Base-by-base conservation (phyloP, 2,797 vertebrate species). In the Brachyalestes nurse region DNA sequence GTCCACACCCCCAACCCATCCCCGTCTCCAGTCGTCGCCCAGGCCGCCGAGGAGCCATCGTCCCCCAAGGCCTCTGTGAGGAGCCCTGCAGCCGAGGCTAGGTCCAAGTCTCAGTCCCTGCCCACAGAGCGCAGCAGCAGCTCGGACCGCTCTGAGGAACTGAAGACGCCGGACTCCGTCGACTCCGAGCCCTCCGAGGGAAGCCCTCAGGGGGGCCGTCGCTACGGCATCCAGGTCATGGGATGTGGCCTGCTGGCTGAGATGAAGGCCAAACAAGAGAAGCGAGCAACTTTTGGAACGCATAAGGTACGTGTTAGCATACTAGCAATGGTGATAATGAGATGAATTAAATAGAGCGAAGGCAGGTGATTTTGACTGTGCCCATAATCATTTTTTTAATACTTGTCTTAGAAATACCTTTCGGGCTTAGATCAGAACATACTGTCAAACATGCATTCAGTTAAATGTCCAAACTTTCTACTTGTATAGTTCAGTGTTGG, bases 211-310 rank as follows among this genome's bases (percentile, higher is more conserved):
- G 94, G 94, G 0, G 94, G 96, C 16, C 92, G 96, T 69, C 88
- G 97, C 57, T 97, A 97, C 5, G 96, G 97, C 0, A 88, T 98
- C 74, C 97, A 97, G 88, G 94, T 98, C 90, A 98, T 99, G 95
- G 98, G 97, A 84, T 95, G 96, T 0, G 95, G 96, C 5, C 93
- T 99, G 38, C 91, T 99, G 5, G 97, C 98, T 0, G 98, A 99
- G 92, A 99, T 99, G 96, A 99, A 97, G 87, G 98, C 98, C 87
- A 99, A 99, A 88, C 97, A 99, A 74, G 98, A 98, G 90, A 96
- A 92, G 87, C 96, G 97, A 92, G 96, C 94, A 0, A 94, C 94
- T 0, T 73, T 73, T 19, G 89, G 85, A 12, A 91, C 94, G 1
- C 90, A 97, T 83, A 98, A 98, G 96, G 98, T 98, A 81, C 91